These are phyloP conservation scores for Euleptes europaea DNA, from an alignment of 2,113 vertebrate genomes.

Conservation along the genomic window DNA sequence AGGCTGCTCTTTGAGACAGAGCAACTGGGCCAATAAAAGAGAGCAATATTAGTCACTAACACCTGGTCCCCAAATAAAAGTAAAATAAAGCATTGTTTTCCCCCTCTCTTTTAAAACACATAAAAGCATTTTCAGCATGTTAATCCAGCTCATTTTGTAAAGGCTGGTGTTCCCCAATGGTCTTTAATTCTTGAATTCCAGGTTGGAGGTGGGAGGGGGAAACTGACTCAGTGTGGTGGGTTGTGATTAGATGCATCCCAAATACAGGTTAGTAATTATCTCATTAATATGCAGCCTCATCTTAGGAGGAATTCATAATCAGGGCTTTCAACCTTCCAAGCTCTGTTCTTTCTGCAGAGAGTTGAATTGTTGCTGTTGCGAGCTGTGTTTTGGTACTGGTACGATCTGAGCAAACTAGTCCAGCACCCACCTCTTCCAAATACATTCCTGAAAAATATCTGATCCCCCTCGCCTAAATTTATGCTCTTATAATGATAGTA, in stretches of 20 bases:
- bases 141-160: conserved; percentile 12
- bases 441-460: not conserved
- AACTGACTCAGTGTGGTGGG: not conserved
- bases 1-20: not conserved
- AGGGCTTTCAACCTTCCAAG: conserved; percentile 11
- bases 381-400: not conserved
- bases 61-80: not conserved
- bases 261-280: not conserved
- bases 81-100: not conserved
- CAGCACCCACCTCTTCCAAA: not conserved
- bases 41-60: not conserved
- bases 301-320: not conserved
- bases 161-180: not conserved
- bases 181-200: conserved; percentile 32
- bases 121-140: not conserved
- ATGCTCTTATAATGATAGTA: not conserved
- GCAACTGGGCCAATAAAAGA: not conserved
- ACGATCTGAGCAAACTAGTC: not conserved
- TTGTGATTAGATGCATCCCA: not conserved
- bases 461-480: not conserved
- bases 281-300: conserved; percentile 3
- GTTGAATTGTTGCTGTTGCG: not conserved
- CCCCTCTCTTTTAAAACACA: not conserved
- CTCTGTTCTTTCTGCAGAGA: conserved; percentile 4
- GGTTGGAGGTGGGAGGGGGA: not conserved